Conservation (phyloP, 2,888 invertebrate genomes). For the Gastracanthus pulcherrimus region DNA sequence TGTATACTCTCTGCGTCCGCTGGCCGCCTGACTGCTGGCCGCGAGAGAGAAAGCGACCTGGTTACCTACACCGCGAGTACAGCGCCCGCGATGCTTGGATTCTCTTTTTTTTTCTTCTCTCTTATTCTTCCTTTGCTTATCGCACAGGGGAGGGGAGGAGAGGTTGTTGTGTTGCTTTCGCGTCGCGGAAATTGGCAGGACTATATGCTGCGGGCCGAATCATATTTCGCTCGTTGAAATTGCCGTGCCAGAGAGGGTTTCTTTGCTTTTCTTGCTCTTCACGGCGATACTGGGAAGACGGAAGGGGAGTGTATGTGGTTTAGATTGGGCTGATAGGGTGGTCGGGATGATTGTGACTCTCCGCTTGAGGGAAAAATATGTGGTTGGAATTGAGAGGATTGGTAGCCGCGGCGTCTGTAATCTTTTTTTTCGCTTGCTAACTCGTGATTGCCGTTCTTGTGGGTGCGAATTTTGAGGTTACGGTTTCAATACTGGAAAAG, state of each 20-base stretch:
- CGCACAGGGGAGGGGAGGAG: not conserved
- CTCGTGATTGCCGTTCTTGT: too few relatives aligned
- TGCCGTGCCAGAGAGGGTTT: too few relatives aligned
- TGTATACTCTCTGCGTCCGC: not conserved
- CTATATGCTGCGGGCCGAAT: not conserved
- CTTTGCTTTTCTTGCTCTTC: too few relatives aligned
- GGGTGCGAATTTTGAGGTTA: too few relatives aligned
- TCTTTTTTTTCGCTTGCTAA: too few relatives aligned
- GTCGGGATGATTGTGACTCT: not conserved
- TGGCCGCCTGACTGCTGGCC: not conserved
- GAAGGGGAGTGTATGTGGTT: too few relatives aligned
- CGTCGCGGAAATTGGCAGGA: constrained; percentile 1
- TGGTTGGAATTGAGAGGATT: too few relatives aligned
- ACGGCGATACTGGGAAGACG: too few relatives aligned
- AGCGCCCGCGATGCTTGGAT: not conserved
- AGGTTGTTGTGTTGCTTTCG: not conserved
- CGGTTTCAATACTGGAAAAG: too few relatives aligned
- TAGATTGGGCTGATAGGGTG: not conserved
- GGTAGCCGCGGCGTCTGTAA: too few relatives aligned
- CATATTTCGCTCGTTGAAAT: not conserved
- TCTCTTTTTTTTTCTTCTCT: not conserved
- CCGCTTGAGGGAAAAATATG: too few relatives aligned
- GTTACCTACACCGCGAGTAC: not conserved
- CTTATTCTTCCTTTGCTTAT: too few relatives aligned
- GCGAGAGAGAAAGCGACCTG: constrained; percentile 14